phyloP scores from a whole-genome alignment of 2,888 invertebrate genomes.

The Philhelius pedissequus region DNA sequence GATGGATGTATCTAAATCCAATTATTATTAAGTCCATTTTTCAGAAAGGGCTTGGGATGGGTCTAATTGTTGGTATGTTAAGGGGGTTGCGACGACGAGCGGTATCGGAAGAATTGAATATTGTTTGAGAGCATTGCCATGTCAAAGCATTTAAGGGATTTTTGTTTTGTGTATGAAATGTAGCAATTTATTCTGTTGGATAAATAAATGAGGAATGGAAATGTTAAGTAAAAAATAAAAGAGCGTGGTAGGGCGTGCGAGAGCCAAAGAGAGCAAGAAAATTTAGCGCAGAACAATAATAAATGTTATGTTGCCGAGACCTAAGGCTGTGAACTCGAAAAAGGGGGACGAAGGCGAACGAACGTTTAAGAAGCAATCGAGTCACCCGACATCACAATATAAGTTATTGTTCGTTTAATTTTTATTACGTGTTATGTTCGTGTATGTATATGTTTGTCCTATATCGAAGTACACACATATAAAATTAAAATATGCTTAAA shows the following conservation, averaged over 20 bases:
- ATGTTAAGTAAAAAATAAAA: conserved; percentile 4
- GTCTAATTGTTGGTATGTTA: no score
- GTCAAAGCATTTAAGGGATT: conserved; percentile 15
- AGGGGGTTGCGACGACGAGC: background rate
- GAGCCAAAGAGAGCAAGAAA: background rate
- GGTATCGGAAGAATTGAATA: background rate
- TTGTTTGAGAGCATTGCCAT: conserved; percentile 33
- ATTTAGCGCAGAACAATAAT: background rate
- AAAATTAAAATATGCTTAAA: conserved; percentile 14
- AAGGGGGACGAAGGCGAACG: background rate
- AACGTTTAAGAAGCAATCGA: conserved; percentile 21
- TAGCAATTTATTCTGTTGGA: background rate
- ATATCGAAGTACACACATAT: conserved; percentile 6
- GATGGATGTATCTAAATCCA: conserved; percentile 61
- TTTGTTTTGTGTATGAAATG: background rate
- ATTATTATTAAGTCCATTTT: conserved; percentile 34
- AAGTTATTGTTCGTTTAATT: conserved; percentile 28
- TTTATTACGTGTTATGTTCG: conserved; percentile 27
- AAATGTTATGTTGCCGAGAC: background rate
- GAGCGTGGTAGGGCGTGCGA: background rate
- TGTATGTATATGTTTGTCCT: conserved; percentile 9
- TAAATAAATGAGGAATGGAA: conserved; percentile 31
- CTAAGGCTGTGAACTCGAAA: background rate
- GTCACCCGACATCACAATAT: conserved; percentile 22
- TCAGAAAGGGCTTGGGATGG: background rate